Evolutionary conservation across 2,113 vertebrate species (phyloP).

Genomic region (Cephalopterus ornatus): DNA sequence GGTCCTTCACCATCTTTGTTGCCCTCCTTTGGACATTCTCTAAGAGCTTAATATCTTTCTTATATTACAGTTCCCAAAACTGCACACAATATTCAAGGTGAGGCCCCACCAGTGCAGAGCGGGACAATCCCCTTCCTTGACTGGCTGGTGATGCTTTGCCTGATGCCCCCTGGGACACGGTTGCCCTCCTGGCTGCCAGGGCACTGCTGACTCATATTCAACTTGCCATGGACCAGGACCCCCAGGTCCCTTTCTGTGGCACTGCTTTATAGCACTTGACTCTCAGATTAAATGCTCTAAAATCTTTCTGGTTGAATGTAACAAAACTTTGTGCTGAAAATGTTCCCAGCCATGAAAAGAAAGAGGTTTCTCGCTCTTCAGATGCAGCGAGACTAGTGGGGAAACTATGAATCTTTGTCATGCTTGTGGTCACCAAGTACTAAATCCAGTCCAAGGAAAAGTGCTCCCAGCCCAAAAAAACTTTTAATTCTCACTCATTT

Average conservation of each 20-base stretch:
- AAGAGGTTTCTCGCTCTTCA: not conserved
- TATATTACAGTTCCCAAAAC: too few relatives aligned
- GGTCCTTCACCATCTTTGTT: too few relatives aligned
- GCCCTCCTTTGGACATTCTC: too few relatives aligned
- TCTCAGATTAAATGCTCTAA: not conserved
- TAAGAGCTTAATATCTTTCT: too few relatives aligned
- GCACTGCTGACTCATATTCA: not conserved
- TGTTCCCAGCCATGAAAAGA: not conserved
- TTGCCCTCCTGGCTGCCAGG: not conserved
- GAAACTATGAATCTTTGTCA: not conserved
- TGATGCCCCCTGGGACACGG: not conserved
- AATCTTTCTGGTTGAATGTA: not conserved
- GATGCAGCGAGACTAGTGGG: not conserved
- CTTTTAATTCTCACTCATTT: not conserved
- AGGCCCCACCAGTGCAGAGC: not conserved
- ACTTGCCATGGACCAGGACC: not conserved
- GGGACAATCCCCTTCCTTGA: not conserved
- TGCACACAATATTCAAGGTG: not conserved
- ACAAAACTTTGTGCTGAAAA: not conserved
- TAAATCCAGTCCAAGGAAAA: not conserved
- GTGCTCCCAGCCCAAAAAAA: not conserved
- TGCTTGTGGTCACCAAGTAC: not conserved
- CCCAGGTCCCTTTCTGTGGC: not conserved
- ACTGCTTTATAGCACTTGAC: not conserved
- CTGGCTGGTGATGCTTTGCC: not conserved